Evolutionary conservation across 2,888 invertebrate genomes (phyloP).

Genomic region (Apomyelois bistriatella): DNA sequence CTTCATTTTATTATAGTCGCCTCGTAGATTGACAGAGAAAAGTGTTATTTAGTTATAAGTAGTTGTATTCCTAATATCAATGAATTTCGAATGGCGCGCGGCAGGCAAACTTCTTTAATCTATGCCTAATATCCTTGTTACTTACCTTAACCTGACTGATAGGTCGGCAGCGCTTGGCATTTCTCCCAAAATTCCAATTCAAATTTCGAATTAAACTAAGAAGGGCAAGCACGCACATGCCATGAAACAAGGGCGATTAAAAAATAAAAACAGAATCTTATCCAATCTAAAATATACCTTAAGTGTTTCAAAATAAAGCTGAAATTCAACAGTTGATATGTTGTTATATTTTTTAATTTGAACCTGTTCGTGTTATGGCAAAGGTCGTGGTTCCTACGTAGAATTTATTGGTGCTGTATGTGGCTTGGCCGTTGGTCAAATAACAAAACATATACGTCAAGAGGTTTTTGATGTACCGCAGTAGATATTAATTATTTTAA

Average conservation of each 20-base stretch:
- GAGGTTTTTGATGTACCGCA: not conserved
- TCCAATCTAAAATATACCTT: conserved; percentile 6
- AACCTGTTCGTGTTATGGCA: conserved; percentile 11
- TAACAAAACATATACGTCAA: conserved; percentile 7
- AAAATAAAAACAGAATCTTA: conserved; percentile 17
- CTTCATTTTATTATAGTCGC: too few relatives aligned
- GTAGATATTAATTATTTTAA: not conserved
- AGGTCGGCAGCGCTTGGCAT: conserved; percentile 10
- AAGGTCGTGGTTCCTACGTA: conserved; percentile 12
- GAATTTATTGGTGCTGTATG: conserved; percentile 11
- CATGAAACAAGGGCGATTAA: conserved; percentile 24
- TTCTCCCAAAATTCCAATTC: conserved; percentile 23
- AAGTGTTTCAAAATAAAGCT: not conserved
- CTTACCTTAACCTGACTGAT: not conserved
- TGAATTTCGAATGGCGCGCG: too few relatives aligned
- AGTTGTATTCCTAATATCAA: too few relatives aligned
- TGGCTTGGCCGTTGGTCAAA: conserved; percentile 3
- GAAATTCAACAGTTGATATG: not conserved
- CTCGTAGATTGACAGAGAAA: too few relatives aligned
- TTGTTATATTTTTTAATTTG: conserved; percentile 5
- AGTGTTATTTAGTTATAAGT: too few relatives aligned
- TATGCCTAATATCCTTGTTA: not conserved
- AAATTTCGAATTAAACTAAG: conserved; percentile 24
- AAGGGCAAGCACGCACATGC: conserved; percentile 26
- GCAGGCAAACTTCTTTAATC: too few relatives aligned